Evolutionary conservation across 2,797 vertebrate species (phyloP).

Genomic region (Cephalopachus bancanus): DNA sequence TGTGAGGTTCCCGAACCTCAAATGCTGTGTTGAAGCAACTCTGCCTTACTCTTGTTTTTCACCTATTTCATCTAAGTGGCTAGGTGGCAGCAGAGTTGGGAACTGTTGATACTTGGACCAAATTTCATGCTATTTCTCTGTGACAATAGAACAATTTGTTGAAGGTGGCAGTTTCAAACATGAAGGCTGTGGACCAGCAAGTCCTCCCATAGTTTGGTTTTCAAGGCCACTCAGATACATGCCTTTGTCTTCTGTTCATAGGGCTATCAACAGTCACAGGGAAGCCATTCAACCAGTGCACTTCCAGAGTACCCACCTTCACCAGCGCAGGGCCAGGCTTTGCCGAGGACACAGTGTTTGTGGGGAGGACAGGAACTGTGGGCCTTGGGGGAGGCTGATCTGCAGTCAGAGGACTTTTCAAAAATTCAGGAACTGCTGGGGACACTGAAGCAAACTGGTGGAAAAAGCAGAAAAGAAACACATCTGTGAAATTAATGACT

Average conservation of each 20-base stretch:
- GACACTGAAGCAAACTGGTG: conserved; percentile 90
- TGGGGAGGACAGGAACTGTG: conserved; percentile 84
- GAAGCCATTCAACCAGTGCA: background rate
- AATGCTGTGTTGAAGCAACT: background rate
- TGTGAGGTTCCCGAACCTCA: background rate
- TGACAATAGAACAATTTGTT: background rate
- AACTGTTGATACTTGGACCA: background rate
- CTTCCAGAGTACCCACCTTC: conserved; percentile 91
- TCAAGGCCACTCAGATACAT: background rate
- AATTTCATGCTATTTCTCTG: background rate
- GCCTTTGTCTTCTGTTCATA: background rate
- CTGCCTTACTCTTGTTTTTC: background rate
- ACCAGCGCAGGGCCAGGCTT: conserved; percentile 92
- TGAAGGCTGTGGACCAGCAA: background rate
- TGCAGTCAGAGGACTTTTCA: conserved; percentile 87
- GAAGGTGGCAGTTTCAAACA: background rate
- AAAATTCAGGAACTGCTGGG: conserved; percentile 91
- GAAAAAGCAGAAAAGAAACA: conserved; percentile 83
- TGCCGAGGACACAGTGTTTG: conserved; percentile 85
- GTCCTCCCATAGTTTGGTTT: too few species aligned
- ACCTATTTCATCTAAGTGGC: background rate
- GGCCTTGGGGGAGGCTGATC: conserved; percentile 89
- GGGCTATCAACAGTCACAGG: background rate
- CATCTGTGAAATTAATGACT: conserved; percentile 67
- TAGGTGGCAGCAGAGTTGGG: background rate